A percentile compares a stretch with the other conserved stretches of the same genome.
Evolutionary conservation across 2,888 invertebrate genomes (phyloP).

Genomic region (Amphipyra berbera): DNA sequence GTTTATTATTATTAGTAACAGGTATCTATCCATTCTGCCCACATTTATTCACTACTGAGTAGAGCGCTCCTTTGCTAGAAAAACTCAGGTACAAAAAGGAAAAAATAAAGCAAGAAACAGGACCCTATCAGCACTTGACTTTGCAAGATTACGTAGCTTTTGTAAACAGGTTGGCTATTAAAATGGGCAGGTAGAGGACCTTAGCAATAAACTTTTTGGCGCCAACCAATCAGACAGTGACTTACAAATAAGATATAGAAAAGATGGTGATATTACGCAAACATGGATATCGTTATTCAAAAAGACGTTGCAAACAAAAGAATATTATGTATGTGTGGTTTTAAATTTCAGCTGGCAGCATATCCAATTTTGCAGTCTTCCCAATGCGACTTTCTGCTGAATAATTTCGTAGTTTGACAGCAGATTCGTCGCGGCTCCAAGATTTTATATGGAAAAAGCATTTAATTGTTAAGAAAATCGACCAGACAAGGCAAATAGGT

Average conservation of each 20-base stretch:
- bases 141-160: slow-evolving; percentile 8
- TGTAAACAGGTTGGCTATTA: slow-evolving; percentile 34
- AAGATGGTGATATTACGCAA: slow-evolving; percentile 25
- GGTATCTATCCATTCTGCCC: neutral
- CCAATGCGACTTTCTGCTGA: slow-evolving; percentile 44
- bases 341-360: slow-evolving; percentile 19
- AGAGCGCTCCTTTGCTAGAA: neutral
- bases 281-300: slow-evolving; percentile 29
- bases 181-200: slow-evolving; percentile 41
- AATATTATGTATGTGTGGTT: slow-evolving; percentile 33
- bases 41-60: neutral
- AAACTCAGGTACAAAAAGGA: slow-evolving; percentile 21
- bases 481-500: too few species aligned
- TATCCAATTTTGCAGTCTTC: slow-evolving; percentile 45
- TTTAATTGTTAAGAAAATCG: slow-evolving; percentile 17
- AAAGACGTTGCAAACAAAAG: slow-evolving; percentile 29
- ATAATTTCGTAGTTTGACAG: slow-evolving; percentile 52
- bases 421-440: slow-evolving; percentile 31
- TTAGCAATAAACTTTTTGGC: slow-evolving; percentile 43
- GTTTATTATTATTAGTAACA: neutral
- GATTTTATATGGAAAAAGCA: slow-evolving; percentile 24
- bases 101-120: slow-evolving; percentile 12
- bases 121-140: slow-evolving; percentile 21
- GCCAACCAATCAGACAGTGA: slow-evolving; percentile 8
- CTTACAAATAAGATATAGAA: too few species aligned